These are phyloP conservation scores for Dascillus cervinus DNA, from an alignment of 2,888 invertebrate genomes.

Conservation along the genomic window DNA sequence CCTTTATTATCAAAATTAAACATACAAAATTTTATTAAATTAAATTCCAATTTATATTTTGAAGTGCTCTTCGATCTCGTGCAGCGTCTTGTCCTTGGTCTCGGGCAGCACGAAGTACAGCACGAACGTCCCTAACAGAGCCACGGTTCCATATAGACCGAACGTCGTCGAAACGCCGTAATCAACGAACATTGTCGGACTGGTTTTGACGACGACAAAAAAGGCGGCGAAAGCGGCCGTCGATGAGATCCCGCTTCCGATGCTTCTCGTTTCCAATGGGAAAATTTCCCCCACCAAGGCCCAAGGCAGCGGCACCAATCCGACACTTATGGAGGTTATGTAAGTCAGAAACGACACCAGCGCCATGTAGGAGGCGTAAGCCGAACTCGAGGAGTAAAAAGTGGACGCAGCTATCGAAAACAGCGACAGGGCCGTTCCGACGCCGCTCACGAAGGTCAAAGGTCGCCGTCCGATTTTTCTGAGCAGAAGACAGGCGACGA, in stretches of 20 bases:
- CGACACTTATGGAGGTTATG: slow-evolving; percentile 45
- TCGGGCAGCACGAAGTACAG: slow-evolving; percentile 38
- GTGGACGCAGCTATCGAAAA: slow-evolving; percentile 43
- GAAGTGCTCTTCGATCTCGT: slow-evolving; percentile 40
- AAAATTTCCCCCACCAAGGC: slow-evolving; percentile 49
- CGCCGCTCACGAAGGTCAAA: slow-evolving; percentile 56
- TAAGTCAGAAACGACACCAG: slow-evolving; percentile 42
- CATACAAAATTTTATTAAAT: too few species aligned
- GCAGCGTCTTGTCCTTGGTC: slow-evolving; percentile 38
- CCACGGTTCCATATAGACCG: slow-evolving; percentile 42
- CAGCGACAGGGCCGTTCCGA: slow-evolving; percentile 55
- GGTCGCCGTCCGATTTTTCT: slow-evolving; percentile 56
- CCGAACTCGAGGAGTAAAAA: slow-evolving; percentile 13
- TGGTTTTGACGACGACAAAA: slow-evolving; percentile 44
- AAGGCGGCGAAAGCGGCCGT: slow-evolving; percentile 44
- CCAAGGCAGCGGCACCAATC: slow-evolving; percentile 47
- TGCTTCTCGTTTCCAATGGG: slow-evolving; percentile 45
- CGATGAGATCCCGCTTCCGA: slow-evolving; percentile 44
- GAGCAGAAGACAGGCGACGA: slow-evolving; percentile 55
- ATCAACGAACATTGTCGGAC: slow-evolving; percentile 24
- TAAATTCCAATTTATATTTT: slow-evolving; percentile 26
- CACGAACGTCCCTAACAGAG: slow-evolving; percentile 32
- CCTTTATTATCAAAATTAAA: too few species aligned
- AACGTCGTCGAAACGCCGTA: slow-evolving; percentile 39
- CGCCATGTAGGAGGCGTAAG: slow-evolving; percentile 27